Base-by-base conservation (phyloP, 2,797 vertebrate genomes). In the Austrolebias charrua region DNA sequence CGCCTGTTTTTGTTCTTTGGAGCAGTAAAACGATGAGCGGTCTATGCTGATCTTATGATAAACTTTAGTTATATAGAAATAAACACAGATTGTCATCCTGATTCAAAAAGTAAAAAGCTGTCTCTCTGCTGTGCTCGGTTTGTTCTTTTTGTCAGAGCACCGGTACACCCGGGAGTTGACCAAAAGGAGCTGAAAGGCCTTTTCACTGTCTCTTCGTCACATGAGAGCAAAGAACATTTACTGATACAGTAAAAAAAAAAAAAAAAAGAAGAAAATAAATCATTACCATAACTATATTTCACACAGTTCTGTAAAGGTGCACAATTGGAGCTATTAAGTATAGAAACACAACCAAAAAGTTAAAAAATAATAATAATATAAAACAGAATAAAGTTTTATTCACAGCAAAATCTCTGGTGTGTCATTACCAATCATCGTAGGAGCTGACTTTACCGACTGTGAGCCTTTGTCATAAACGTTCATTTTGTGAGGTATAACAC, bases 241-340 rank as follows among this genome's bases (percentile, higher is more conserved):
- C 88, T 86, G 82, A 90, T 85, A 85, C 79, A 91, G 83, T 82
- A 90, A 64, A 40, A 40, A 40, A 3, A 40, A 40, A 40, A 38
- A 11, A 38, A 10, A 38, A 38, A 12, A 10, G 9, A 38, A 40
- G 4, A 13, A 40, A 67, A 56, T 14, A 76, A 66, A 75, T 66
- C 66, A 86, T 49, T 48, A 33, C 76, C 54, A 83, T 60, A 75
- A 82, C 78, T 82, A 88, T 77, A 80, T 88, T 90, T 75, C 86
- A 85, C 82, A 87, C 63, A 60, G 80, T 76, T 79, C 74, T 86
- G 71, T 87, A 84, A 89, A 91, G 92, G 92, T 92, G 91, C 92
- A 90, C 84, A 71, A 76, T 52, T 89, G 89, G 89, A 90, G 84
- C 82, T 90, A 81, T 89, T 42, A 55, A 71, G 81, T 83, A 75